phyloP scores from a whole-genome alignment of 2,888 invertebrate genomes.

The Rhingia rostrata region DNA sequence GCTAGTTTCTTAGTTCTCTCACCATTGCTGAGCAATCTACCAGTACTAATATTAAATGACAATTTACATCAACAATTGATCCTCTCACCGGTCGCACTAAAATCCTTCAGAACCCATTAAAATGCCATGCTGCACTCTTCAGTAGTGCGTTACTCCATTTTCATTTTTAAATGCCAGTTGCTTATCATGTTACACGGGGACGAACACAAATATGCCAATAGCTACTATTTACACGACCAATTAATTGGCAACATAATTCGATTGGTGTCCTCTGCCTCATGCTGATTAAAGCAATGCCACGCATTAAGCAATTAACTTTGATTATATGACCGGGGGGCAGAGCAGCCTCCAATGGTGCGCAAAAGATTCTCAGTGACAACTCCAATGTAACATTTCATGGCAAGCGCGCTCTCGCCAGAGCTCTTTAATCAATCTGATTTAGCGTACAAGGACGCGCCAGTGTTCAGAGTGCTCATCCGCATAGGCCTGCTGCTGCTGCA shows the following conservation, averaged over 20 bases:
- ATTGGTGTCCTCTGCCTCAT: conserved; percentile 39
- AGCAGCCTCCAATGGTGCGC: conserved; percentile 5
- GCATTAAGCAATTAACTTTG: conserved; percentile 62
- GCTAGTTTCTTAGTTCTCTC: too few relatives aligned
- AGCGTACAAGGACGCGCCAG: conserved; percentile 7
- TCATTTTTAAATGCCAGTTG: conserved; percentile 13
- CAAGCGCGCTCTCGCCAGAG: too few relatives aligned
- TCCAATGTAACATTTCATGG: conserved; percentile 28
- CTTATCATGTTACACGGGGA: conserved; percentile 34
- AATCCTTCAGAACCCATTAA: too few relatives aligned
- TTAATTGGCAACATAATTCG: conserved; percentile 62
- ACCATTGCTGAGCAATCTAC: too few relatives aligned
- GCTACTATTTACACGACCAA: conserved; percentile 44
- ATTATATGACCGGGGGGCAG: conserved; percentile 41
- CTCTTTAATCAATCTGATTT: conserved; percentile 40
- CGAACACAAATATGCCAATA: not conserved
- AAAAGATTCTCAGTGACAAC: conserved; percentile 3
- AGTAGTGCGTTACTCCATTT: too few relatives aligned
- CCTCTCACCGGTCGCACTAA: too few relatives aligned
- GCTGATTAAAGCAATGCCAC: conserved; percentile 47
- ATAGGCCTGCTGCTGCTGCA: not conserved
- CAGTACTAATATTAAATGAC: too few relatives aligned
- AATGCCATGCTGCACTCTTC: too few relatives aligned
- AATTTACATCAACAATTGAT: too few relatives aligned
- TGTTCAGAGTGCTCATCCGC: not conserved